Conservation (phyloP, 2,888 invertebrate genomes). For the Glyphotaelius pellucidus region DNA sequence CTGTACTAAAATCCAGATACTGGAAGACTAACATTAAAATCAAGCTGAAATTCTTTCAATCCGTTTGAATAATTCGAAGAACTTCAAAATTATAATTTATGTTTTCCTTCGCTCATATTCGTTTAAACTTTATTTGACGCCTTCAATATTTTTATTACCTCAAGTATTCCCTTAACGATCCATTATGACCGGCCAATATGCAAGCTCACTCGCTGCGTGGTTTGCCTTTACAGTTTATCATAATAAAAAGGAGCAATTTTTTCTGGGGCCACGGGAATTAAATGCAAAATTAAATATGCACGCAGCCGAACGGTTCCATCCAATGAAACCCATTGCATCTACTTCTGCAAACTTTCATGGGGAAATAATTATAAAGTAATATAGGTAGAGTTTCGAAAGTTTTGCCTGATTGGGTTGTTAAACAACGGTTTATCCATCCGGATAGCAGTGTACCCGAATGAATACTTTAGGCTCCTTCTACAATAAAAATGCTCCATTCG, state of each 20-base stretch:
- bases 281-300: neutral
- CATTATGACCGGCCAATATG: conserved; percentile 55
- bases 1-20: neutral
- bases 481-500: neutral
- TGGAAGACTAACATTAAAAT: neutral
- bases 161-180: conserved; percentile 60
- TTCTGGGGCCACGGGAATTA: conserved; percentile 34
- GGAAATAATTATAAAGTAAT: neutral
- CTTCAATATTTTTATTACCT: conserved; percentile 61
- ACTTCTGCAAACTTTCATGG: neutral
- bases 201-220: conserved; percentile 50
- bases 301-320: neutral
- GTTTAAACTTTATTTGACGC: conserved; percentile 58
- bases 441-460: neutral
- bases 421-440: neutral
- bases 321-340: neutral
- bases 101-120: conserved; percentile 42
- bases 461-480: neutral
- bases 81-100: conserved; percentile 32
- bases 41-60: neutral
- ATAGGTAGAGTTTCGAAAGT: neutral
- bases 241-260: conserved; percentile 28
- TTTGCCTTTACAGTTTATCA: conserved; percentile 43
- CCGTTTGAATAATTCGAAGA: conserved; percentile 17
- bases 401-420: neutral